These are phyloP conservation scores for Rhinoptilus africanus DNA, from an alignment of 2,113 vertebrate genomes.

Conservation along the genomic window DNA sequence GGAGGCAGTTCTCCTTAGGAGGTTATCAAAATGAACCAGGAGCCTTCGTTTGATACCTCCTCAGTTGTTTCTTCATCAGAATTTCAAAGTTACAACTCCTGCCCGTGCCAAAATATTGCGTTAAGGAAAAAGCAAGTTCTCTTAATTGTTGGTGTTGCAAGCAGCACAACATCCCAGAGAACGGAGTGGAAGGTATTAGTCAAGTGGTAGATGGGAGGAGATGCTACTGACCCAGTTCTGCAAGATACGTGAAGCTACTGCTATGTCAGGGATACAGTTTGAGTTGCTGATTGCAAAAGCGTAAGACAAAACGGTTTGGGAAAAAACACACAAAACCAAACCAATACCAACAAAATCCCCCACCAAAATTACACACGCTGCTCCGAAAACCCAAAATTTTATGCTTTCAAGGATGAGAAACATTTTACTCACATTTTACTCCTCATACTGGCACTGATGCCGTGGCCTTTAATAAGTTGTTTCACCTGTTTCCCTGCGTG, in stretches of 20 bases:
- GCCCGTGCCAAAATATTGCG: accelerated
- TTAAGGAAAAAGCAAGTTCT: background rate
- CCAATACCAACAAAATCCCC: background rate
- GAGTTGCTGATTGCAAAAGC: background rate
- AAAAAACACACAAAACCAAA: background rate
- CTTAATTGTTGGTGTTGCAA: background rate
- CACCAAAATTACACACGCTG: accelerated
- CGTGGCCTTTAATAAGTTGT: background rate
- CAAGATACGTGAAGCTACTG: accelerated
- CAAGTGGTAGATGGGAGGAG: background rate
- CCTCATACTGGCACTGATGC: background rate
- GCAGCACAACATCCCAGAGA: background rate
- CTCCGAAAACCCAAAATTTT: background rate
- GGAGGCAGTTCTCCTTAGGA: background rate
- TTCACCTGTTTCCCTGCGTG: background rate
- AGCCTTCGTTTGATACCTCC: background rate
- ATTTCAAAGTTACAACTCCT: background rate
- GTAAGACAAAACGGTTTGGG: accelerated
- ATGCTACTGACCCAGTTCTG: background rate
- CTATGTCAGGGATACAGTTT: background rate
- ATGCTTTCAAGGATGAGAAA: background rate
- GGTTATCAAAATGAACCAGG: background rate
- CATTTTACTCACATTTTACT: background rate
- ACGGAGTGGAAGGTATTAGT: background rate
- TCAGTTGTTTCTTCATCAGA: background rate